Evolutionary conservation across 2,888 invertebrate species (phyloP).

Genomic region (Phaedon cochleariae): DNA sequence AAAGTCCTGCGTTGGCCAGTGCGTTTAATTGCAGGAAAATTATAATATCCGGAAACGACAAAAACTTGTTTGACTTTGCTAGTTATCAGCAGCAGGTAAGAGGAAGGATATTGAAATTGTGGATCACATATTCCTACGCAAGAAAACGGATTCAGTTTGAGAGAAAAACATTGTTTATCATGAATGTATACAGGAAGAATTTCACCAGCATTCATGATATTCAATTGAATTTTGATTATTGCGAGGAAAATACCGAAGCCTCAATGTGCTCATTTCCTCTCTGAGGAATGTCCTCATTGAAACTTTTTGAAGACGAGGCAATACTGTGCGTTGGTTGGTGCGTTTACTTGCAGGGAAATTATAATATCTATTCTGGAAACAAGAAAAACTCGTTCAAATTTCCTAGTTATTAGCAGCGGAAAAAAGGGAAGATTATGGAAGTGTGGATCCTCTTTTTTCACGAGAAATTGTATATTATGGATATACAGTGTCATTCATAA

Average conservation of each 20-base stretch:
- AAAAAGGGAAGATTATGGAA: no score
- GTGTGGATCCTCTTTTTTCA: no score
- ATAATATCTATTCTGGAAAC: conserved; percentile 63
- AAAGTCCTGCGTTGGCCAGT: conserved; percentile 67
- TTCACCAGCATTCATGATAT: conserved; percentile 59
- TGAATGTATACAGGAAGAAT: conserved; percentile 56
- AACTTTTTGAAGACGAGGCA: conserved; percentile 52
- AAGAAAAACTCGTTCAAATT: no score
- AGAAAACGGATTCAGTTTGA: no score
- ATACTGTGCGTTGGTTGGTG: conserved; percentile 58
- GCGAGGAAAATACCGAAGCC: conserved; percentile 55
- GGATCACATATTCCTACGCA: no score
- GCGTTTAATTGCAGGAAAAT: conserved; percentile 61
- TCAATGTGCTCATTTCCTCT: conserved; percentile 43
- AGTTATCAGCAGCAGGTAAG: no score
- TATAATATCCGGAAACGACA: conserved; percentile 64
- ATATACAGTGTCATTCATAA: no score
- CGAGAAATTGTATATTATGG: no score
- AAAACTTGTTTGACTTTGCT: no score
- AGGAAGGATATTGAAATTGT: no score
- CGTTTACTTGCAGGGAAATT: conserved; percentile 63
- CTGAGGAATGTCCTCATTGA: conserved; percentile 56
- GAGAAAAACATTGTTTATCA: no score
- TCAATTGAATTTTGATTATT: conserved; percentile 57
- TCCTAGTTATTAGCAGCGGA: no score